phyloP scores from a whole-genome alignment of 2,113 vertebrate species.

The Menidia beryllina region DNA sequence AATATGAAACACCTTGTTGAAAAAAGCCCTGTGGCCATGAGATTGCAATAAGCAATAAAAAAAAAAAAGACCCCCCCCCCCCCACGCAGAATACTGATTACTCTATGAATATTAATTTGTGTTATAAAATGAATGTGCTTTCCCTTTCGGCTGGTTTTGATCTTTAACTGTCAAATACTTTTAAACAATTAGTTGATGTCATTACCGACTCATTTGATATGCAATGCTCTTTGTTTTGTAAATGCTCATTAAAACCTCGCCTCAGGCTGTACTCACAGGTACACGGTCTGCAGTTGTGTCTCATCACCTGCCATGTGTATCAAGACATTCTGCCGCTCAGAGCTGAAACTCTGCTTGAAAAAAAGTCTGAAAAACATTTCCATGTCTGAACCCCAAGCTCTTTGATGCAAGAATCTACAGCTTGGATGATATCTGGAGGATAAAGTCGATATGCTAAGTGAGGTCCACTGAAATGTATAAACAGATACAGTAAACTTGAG shows the following conservation, averaged over 20 bases:
- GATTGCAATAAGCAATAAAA: slow-evolving; percentile 18
- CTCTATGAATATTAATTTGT: slow-evolving; percentile 55
- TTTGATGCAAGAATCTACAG: slow-evolving; percentile 43
- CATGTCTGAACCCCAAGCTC: slow-evolving; percentile 13
- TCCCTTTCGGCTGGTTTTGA: slow-evolving; percentile 56
- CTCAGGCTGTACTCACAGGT: slow-evolving; percentile 61
- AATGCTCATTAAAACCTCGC: slow-evolving; percentile 76
- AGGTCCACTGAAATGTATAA: slow-evolving; percentile 24
- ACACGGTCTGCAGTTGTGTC: slow-evolving; percentile 50
- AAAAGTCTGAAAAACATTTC: slow-evolving; percentile 33
- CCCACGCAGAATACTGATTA: slow-evolving; percentile 59
- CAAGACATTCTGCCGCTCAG: slow-evolving; percentile 41
- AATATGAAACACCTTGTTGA: slow-evolving; percentile 22
- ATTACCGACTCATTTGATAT: slow-evolving; percentile 58
- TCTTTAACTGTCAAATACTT: slow-evolving; percentile 58
- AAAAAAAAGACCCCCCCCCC: slow-evolving; percentile 46
- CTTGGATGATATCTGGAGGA: slow-evolving; percentile 29
- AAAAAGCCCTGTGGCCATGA: slow-evolving; percentile 31
- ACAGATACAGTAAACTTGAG: slow-evolving; percentile 18
- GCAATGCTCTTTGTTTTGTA: slow-evolving; percentile 62
- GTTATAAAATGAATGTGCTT: slow-evolving; percentile 34
- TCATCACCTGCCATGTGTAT: slow-evolving; percentile 51
- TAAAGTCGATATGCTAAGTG: slow-evolving; percentile 27
- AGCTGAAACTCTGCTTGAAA: slow-evolving; percentile 39
- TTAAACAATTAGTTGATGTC: slow-evolving; percentile 61